phyloP scores from a whole-genome alignment of 2,113 vertebrate species.

The Condylura cristata region DNA sequence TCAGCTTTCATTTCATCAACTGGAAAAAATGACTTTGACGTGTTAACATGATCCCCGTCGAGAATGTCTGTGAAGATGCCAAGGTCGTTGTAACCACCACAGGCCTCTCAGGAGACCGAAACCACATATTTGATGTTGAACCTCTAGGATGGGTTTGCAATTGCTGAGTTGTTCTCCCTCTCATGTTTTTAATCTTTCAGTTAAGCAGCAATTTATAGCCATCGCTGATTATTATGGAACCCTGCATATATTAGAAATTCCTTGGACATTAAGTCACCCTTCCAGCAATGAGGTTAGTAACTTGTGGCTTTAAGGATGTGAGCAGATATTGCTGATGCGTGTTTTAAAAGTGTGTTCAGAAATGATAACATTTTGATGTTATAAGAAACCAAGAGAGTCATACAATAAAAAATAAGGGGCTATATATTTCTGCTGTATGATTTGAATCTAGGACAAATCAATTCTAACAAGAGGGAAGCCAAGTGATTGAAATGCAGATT shows the following conservation, averaged over 20 bases:
- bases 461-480: neutral
- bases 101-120: neutral
- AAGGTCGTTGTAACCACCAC: neutral
- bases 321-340: neutral
- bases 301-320: slow-evolving; percentile 1
- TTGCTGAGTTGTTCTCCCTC: neutral
- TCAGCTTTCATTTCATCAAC: slow-evolving; percentile 8
- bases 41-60: neutral
- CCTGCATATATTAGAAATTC: slow-evolving; percentile 91
- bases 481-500: neutral
- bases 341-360: slow-evolving; percentile 19
- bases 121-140: neutral
- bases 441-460: neutral
- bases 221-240: slow-evolving; percentile 90
- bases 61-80: neutral
- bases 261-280: slow-evolving; percentile 86
- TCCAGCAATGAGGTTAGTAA: slow-evolving; percentile 89
- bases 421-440: neutral
- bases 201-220: slow-evolving; percentile 92
- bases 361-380: slow-evolving; percentile 27
- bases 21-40: slow-evolving; percentile 37
- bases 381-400: neutral
- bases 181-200: slow-evolving; percentile 80
- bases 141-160: slow-evolving; percentile 29
- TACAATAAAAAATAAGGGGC: neutral